Evolutionary conservation across 2,113 vertebrate genomes (phyloP).

Genomic region (Blennius ocellaris): DNA sequence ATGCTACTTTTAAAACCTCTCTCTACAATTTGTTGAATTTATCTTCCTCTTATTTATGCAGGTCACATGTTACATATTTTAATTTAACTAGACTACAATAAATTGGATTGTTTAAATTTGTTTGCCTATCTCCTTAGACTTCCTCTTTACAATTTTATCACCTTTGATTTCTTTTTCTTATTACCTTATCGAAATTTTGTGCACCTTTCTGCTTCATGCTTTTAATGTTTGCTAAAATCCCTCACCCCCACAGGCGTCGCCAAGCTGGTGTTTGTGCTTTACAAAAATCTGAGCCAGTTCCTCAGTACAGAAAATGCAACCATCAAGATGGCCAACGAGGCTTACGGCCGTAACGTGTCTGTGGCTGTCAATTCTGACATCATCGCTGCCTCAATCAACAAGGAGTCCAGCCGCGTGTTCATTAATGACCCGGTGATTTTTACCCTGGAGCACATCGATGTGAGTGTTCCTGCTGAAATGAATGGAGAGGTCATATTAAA

Average conservation of each 20-base stretch:
- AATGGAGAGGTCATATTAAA: constrained; percentile 79
- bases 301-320: constrained; percentile 96
- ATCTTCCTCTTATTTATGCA: neutral
- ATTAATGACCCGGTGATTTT: constrained; percentile 97
- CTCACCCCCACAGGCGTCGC: constrained; percentile 86
- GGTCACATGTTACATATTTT: constrained; percentile 14
- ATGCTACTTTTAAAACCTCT: neutral
- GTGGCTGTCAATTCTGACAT: constrained; percentile 97
- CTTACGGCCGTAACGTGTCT: constrained; percentile 88
- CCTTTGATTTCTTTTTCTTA: constrained; percentile 8
- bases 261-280: constrained; percentile 98
- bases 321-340: constrained; percentile 91
- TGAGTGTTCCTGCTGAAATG: constrained; percentile 86
- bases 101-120: constrained; percentile 9
- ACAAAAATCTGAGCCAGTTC: constrained; percentile 96
- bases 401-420: constrained; percentile 98
- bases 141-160: constrained; percentile 4
- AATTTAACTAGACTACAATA: constrained; percentile 17
- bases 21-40: neutral
- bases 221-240: neutral
- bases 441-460: constrained; percentile 95
- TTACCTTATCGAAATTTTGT: neutral
- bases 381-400: constrained; percentile 98
- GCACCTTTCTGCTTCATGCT: too few relatives aligned
- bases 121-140: neutral